Conservation (phyloP, 2,113 vertebrate species). For the Tychaedon coryphoeus region DNA sequence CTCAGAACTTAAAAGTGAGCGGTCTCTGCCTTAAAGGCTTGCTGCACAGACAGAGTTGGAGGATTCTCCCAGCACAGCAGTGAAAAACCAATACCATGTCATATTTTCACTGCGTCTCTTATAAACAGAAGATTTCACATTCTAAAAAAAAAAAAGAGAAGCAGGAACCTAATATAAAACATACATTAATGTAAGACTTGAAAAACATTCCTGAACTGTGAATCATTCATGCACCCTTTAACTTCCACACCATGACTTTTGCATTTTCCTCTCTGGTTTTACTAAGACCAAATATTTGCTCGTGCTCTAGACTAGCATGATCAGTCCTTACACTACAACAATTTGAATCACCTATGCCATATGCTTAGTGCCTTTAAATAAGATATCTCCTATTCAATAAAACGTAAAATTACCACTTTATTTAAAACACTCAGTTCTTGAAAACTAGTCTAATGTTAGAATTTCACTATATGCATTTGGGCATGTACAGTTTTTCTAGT, state of each 20-base stretch:
- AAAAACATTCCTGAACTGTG: background rate
- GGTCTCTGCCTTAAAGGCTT: background rate
- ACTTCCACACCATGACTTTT: background rate
- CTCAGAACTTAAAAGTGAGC: background rate
- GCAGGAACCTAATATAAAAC: background rate
- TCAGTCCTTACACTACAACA: background rate
- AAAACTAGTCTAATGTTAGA: background rate
- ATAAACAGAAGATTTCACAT: background rate
- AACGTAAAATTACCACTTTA: background rate
- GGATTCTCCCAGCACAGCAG: background rate
- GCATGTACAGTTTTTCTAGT: background rate
- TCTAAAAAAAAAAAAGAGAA: background rate
- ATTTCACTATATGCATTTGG: background rate
- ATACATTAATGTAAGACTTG: background rate
- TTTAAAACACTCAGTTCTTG: background rate
- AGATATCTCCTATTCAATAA: background rate
- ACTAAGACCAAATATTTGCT: background rate
- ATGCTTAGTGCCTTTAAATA: background rate
- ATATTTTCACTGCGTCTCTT: background rate
- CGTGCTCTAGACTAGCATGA: background rate
- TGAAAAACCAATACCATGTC: background rate
- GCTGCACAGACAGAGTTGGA: background rate
- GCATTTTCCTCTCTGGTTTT: background rate
- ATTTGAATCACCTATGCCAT: background rate
- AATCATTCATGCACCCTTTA: background rate